Evolutionary conservation across 2,888 invertebrate species (phyloP), one percentile per base, ranked within the genome.

Genomic region (Catocala fraxini): DNA sequence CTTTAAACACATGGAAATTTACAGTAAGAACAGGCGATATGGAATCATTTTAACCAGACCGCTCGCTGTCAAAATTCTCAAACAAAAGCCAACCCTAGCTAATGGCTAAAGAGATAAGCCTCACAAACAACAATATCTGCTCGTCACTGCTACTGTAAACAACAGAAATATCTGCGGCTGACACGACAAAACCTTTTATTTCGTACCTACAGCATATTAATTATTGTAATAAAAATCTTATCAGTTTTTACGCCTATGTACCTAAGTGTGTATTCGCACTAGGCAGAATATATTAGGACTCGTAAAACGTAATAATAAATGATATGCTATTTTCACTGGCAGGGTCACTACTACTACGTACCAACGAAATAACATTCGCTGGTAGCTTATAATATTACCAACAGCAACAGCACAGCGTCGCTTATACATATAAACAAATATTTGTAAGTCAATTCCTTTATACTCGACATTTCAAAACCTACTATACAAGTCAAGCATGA

Each of bases 91-190:
- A n/a, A 49, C 60, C 58, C 55, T 11, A 65, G 47, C 43, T 57
- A 64, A 68, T 51, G 41, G 25, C 13, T 46, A 42, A 41, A 61
- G 47, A 64, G 68, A 74, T 68, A 70, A 65, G 15, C 46, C 33
- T 60, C 53, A 43, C 51, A 56, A 65, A 64, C 60, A 62, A 51
- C 52, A 49, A 63, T 57, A 59, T 57, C 61, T 58, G 15, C 12
- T 15, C 55, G 56, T 65, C 58, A 56, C 52, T 52, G 41, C 45
- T 58, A 61, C 55, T 51, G 51, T 13, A 58, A 65, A 73, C 39
- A 71, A 66, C 56, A 57, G 52, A 58, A 39, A 59, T 58, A 53
- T 53, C 52, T 54, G 51, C n/a, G n/a, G 10, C 35, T 52, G 59
- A 59, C 33, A 53, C 39, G 15, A 46, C 53, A 63, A 34, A 56